Evolutionary conservation across 2,888 invertebrate species (phyloP), one percentile per base, ranked within the genome.

Genomic region (Dexiosoma caninum): DNA sequence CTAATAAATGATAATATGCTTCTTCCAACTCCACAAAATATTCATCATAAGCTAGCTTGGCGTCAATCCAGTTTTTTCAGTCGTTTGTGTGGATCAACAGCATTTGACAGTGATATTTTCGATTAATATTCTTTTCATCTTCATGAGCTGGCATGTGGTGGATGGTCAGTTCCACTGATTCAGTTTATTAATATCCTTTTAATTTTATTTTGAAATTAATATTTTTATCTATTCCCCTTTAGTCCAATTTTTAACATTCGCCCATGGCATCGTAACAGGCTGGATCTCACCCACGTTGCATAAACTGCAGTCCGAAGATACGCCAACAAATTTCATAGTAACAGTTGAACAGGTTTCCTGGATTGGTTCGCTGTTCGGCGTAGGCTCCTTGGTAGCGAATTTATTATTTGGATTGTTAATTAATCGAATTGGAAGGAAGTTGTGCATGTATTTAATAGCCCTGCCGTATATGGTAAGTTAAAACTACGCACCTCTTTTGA

Each of bases 241-340:
- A 90, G 90, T 87, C 0, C 89, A 90, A 67, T 85, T 89, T 9
- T 85, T 90, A 16, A 85, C 87, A 5, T 85, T 90, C 64, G 84
- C 86, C 0, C 90, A 90, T 85, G 90, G 90, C 14, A 82, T 88
- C 2, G 86, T 86, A 0, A 57, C 87, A 5, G 90, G 89, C 10
- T 90, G 90, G 90, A 75, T 88, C 0, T 87, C 89, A 2, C 90
- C 90, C 0, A 87, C 87, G 0, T 72, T 90, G 1, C 84, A 84
- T 2, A 85, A 86, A 70, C 83, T 90, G n/a, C 85, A 86, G 42
- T 84, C 85, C 0, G 1, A 75, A 0, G 82, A 86, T 12, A 81
- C 87, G 0, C 88, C 88, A 0, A 77, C 88, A 8, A 57, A 78
- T 8, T 87, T 88, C 71, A 12, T 59, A 0, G 82, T 87, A 0